Conservation (phyloP, 2,113 vertebrate genomes). For the Gymnorhina tibicen region DNA sequence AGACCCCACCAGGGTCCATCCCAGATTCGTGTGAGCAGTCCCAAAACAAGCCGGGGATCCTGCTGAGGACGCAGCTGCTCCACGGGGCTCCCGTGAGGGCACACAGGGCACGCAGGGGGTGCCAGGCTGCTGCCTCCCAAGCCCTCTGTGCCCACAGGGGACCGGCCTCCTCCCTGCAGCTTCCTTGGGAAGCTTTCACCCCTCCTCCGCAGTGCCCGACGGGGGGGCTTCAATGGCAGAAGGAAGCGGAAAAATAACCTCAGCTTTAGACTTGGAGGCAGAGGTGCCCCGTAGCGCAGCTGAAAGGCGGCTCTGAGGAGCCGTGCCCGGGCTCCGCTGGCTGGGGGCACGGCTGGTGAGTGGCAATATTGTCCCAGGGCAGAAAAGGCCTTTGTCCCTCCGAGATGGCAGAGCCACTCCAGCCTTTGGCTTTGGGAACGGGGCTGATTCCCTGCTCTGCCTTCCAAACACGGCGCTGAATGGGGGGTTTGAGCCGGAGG, state of each 20-base stretch:
- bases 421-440: neutral
- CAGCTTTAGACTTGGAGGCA: neutral
- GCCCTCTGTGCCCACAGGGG: neutral
- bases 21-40: rapidly evolving
- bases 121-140: neutral
- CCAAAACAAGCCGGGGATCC: rapidly evolving
- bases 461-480: neutral
- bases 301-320: constrained; percentile 32
- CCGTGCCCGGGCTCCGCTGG: neutral
- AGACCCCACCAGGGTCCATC: neutral
- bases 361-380: constrained; percentile 41
- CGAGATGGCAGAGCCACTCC: neutral
- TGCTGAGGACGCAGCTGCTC: neutral
- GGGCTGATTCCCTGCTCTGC: constrained; percentile 16
- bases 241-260: constrained; percentile 11
- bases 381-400: constrained; percentile 54
- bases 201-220: neutral
- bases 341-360: constrained; percentile 25
- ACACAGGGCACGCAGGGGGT: rapidly evolving
- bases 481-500: constrained; percentile 3
- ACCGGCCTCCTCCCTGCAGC: neutral
- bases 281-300: neutral
- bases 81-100: rapidly evolving
- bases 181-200: neutral
- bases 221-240: neutral